Conservation (phyloP, 2,888 invertebrate species). For the Panzeria rudis region DNA sequence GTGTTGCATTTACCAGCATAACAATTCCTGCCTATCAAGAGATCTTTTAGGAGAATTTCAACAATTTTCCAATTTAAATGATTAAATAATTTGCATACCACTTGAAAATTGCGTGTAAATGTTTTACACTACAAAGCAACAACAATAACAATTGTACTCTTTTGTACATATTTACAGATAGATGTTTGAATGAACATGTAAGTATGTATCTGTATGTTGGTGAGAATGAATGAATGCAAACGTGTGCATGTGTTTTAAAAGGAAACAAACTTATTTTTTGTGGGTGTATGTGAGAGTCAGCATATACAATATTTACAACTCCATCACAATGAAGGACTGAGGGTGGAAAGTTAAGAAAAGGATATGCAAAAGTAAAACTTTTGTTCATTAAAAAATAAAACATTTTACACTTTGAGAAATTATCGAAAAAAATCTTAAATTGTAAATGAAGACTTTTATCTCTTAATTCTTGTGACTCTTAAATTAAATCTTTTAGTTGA, state of each 20-base stretch:
- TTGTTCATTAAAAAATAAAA: constrained; percentile 56
- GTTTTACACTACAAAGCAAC: constrained; percentile 72
- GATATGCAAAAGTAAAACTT: constrained; percentile 56
- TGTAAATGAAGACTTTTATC: too few relatives aligned
- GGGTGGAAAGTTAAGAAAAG: constrained; percentile 37
- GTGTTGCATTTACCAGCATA: constrained; percentile 43
- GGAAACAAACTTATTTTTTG: constrained; percentile 47
- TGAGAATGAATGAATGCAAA: too few relatives aligned
- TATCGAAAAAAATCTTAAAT: neutral
- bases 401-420: constrained; percentile 50
- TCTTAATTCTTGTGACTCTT: too few relatives aligned
- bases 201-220: neutral
- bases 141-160: constrained; percentile 52
- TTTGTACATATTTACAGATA: constrained; percentile 7
- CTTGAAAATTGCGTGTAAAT: constrained; percentile 82
- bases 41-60: constrained; percentile 77
- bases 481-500: neutral
- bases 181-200: neutral
- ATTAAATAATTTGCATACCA: constrained; percentile 83
- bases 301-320: constrained; percentile 21
- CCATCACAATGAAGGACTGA: constrained; percentile 20
- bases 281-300: neutral
- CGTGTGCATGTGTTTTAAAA: neutral
- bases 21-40: constrained; percentile 55
- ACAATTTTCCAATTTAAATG: constrained; percentile 83